A percentile compares a stretch with the other conserved stretches of the same genome.
Evolutionary conservation across 2,113 vertebrate genomes (phyloP).

Genomic region (Romanogobio albipinnatus): DNA sequence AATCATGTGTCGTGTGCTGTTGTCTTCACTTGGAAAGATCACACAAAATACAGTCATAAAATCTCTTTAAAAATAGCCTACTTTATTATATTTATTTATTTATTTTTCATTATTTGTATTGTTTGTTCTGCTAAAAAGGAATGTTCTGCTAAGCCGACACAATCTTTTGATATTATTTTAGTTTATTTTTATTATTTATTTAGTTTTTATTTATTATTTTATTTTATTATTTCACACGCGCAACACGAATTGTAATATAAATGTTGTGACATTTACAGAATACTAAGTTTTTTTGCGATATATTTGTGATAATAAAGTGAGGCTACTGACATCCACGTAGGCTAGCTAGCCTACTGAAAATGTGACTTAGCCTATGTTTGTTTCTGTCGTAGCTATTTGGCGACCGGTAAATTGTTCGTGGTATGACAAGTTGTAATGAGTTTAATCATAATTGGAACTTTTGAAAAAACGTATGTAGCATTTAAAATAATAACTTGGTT

Average conservation of each 20-base stretch:
- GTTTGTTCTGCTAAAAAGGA: too few relatives aligned
- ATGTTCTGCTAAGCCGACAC: neutral
- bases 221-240: too few relatives aligned
- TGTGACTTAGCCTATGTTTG: neutral
- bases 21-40: neutral
- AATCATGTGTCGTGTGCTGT: neutral
- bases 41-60: neutral
- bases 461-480: neutral
- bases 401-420: neutral
- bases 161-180: neutral
- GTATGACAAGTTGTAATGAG: neutral
- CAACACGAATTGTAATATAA: too few relatives aligned
- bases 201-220: too few relatives aligned
- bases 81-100: neutral
- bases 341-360: neutral
- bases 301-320: too few relatives aligned
- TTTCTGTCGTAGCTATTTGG: neutral
- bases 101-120: too few relatives aligned
- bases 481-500: too few relatives aligned
- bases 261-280: too few relatives aligned
- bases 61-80: neutral
- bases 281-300: too few relatives aligned
- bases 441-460: neutral
- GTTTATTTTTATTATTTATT: too few relatives aligned
- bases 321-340: too few relatives aligned